phyloP scores from a whole-genome alignment of 2,797 vertebrate genomes.

The Botia almorhae region DNA sequence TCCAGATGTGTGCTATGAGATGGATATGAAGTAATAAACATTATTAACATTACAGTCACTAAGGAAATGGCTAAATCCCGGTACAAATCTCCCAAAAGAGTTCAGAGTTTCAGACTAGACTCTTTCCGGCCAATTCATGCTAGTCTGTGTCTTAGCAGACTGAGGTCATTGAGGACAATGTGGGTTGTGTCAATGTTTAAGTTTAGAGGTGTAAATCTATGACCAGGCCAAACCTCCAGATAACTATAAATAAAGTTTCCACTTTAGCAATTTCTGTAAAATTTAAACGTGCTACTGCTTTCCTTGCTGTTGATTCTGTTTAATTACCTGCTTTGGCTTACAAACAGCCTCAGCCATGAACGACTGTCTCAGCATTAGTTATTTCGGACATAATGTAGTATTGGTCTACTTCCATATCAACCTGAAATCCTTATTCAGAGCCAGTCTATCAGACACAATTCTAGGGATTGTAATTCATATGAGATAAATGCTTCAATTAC shows the following conservation, averaged over 20 bases:
- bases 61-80: not conserved
- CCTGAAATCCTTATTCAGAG: conserved; percentile 4
- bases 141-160: conserved; percentile 7
- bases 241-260: conserved; percentile 8
- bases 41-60: not conserved
- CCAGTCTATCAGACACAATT: conserved; percentile 14
- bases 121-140: conserved; percentile 8
- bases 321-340: conserved; percentile 20
- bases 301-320: not conserved
- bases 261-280: not conserved
- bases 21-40: conserved; percentile 18
- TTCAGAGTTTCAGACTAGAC: not conserved
- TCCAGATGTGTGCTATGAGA: conserved; percentile 23
- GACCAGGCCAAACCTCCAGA: conserved; percentile 18
- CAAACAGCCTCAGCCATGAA: not conserved
- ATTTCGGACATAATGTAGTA: conserved; percentile 10
- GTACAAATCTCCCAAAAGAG: conserved; percentile 14
- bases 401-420: conserved; percentile 14
- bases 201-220: conserved; percentile 17
- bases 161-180: conserved; percentile 17
- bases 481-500: not conserved
- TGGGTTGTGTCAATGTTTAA: not conserved
- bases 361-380: conserved; percentile 16
- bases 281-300: not conserved
- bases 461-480: not conserved